Evolutionary conservation across 2,888 invertebrate species (phyloP).

Genomic region (Drosophila mettleri): DNA sequence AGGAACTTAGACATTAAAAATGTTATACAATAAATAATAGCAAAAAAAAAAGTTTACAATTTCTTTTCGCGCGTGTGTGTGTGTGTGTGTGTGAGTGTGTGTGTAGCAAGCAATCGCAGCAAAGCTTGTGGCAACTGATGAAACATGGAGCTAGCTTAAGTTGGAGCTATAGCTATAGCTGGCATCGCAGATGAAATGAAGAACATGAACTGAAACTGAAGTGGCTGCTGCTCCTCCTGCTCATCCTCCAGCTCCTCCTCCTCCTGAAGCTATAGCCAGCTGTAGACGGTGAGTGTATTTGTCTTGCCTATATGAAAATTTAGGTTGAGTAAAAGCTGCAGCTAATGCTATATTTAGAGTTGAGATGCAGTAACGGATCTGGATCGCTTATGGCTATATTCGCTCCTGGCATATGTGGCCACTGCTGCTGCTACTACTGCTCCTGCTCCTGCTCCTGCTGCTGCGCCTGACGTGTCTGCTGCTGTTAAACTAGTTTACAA

Average conservation of each 20-base stretch:
- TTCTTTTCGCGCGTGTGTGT: background rate
- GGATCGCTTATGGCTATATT: no score
- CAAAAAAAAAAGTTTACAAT: slow-evolving; percentile 1
- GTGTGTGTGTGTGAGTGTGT: background rate
- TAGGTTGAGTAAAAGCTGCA: background rate
- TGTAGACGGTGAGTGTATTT: no score
- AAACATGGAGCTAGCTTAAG: background rate
- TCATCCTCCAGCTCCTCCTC: no score
- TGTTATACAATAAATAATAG: slow-evolving; percentile 41
- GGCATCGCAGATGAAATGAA: background rate
- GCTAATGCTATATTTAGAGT: background rate
- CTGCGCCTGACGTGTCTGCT: background rate
- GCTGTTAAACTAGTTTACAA: slow-evolving; percentile 58
- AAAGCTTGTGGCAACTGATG: slow-evolving; percentile 4
- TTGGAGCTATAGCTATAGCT: no score
- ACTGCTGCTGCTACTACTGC: background rate
- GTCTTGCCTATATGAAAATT: background rate
- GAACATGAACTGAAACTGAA: background rate
- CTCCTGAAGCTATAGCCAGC: no score
- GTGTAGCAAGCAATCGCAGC: slow-evolving; percentile 3
- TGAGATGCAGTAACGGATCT: no score
- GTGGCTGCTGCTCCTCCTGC: background rate
- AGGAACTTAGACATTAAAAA: slow-evolving; percentile 26
- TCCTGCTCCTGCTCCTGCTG: background rate
- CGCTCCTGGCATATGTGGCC: no score